Percentiles rank a stretch among this genome's conserved stretches.
These are phyloP conservation scores for Patella vulgata DNA, from an alignment of 1,140 invertebrate genomes.

Conservation along the genomic window DNA sequence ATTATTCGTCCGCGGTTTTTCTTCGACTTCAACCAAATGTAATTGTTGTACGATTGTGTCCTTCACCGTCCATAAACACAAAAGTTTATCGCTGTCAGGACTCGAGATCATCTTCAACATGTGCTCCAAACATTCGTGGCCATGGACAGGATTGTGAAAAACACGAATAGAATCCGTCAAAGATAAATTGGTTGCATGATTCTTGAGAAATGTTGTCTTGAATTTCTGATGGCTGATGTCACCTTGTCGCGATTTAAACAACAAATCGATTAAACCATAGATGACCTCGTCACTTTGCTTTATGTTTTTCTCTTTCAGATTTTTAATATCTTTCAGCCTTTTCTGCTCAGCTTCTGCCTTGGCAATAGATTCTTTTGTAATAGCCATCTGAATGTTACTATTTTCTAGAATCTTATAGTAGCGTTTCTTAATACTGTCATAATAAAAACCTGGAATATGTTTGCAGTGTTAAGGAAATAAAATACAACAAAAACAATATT, in stretches of 20 bases:
- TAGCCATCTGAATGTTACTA: slow-evolving; percentile 26
- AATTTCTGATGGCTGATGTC: not conserved
- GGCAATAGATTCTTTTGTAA: slow-evolving; percentile 40
- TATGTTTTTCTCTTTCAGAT: not conserved
- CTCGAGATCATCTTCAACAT: slow-evolving; percentile 36
- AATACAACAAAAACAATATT: no score
- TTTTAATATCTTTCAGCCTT: slow-evolving; percentile 27
- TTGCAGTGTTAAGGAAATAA: slow-evolving; percentile 32
- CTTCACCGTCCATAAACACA: slow-evolving; percentile 39
- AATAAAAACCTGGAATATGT: slow-evolving; percentile 57
- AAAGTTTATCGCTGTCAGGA: slow-evolving; percentile 26
- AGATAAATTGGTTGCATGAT: not conserved
- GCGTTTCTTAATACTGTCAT: slow-evolving; percentile 47
- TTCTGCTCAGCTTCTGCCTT: slow-evolving; percentile 41
- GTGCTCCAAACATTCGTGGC: slow-evolving; percentile 23
- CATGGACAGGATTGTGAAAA: slow-evolving; percentile 14
- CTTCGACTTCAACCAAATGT: slow-evolving; percentile 33
- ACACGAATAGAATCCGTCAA: not conserved
- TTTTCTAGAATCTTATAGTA: slow-evolving; percentile 51
- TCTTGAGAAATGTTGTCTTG: not conserved
- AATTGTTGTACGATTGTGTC: slow-evolving; percentile 33
- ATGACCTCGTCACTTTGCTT: not conserved
- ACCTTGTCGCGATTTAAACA: slow-evolving; percentile 5
- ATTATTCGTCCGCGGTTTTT: slow-evolving; percentile 8
- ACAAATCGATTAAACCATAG: not conserved